Evolutionary conservation across 2,113 vertebrate genomes (phyloP), one percentile per base, ranked within the genome.

Genomic region (Microtus pennsylvanicus): DNA sequence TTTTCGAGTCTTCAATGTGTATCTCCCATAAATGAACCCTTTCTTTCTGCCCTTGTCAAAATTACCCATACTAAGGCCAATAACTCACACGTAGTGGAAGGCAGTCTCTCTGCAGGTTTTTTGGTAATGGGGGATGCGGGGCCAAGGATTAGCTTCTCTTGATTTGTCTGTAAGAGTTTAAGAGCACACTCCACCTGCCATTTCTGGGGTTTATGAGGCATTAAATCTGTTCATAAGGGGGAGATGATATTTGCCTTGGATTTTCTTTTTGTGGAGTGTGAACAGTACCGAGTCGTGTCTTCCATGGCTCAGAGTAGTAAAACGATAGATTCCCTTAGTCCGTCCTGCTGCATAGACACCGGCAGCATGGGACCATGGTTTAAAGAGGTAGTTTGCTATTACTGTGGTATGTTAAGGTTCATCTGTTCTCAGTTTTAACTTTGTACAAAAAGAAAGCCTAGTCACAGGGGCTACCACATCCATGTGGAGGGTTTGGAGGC

Each of bases 1-100:
- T 96, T 96, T 89, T 65, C 92, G 72, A 45, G 63, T 88, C 85
- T 93, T 87, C 22, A 65, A 61, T 69, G 58, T 72, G 22, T 17
- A 70, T 82, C 95, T 94, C 83, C 38, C 63, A 93, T 52, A 72
- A 77, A 89, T 89, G 87, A 95, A 50, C 61, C 52, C 82, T 94
- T 94, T 47, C 58, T 96, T 96, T 94, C 72, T 97, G 42, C 74
- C 85, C 30, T 69, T 93, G 82, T 95, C 65, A 69, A 63, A 93
- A 65, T 52, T 42, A n/a, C 77, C 67, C 52, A 5, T 61, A 26
- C 35, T 63, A 77, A 75, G 75, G 45, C 61, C 87, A 80, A 67
- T 90, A 91, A 88, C 55, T 95, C 82, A 63, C 33, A 9, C 11
- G 16, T 7, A 63, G 63, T n/a, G 50, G 74, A 81, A 83, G 5